Evolutionary conservation across 1,140 invertebrate genomes (phyloP).

Genomic region (Paraescarpia echinospica): DNA sequence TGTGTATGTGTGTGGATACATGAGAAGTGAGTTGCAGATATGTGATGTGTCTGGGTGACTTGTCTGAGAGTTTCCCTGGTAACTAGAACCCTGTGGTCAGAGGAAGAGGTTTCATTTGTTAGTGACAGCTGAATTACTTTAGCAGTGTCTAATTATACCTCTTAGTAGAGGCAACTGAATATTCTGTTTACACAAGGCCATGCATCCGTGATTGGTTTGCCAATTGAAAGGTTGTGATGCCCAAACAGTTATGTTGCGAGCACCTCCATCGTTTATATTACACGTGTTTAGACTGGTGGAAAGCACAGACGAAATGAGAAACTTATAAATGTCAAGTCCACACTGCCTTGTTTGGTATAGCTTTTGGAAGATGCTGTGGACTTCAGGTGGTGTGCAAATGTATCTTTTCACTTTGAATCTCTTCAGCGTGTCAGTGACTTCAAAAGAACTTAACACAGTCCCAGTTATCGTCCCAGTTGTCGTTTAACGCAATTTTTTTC

Average conservation of each 20-base stretch:
- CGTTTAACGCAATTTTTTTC: not conserved
- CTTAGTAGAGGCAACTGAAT: not conserved
- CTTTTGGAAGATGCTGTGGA: not conserved
- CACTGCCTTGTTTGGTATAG: not conserved
- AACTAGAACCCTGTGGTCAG: not conserved
- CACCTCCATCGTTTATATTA: not conserved
- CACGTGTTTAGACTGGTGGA: not conserved
- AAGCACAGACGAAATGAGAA: not conserved
- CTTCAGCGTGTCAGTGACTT: not conserved
- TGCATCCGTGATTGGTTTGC: not conserved
- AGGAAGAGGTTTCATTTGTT: constrained; percentile 1
- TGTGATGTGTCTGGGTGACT: not conserved
- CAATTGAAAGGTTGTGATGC: not conserved
- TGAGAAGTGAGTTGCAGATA: not conserved
- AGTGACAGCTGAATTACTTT: not conserved
- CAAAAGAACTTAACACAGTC: not conserved
- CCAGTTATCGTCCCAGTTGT: not conserved
- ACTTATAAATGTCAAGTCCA: no score
- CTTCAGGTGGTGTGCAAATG: not conserved
- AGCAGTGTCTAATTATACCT: not conserved
- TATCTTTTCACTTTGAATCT: not conserved
- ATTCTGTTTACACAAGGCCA: not conserved
- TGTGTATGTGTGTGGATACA: not conserved
- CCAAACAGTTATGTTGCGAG: not conserved
- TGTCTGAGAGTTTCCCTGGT: not conserved